Base-by-base conservation (phyloP, 2,113 vertebrate genomes). In the Mesocricetus auratus region DNA sequence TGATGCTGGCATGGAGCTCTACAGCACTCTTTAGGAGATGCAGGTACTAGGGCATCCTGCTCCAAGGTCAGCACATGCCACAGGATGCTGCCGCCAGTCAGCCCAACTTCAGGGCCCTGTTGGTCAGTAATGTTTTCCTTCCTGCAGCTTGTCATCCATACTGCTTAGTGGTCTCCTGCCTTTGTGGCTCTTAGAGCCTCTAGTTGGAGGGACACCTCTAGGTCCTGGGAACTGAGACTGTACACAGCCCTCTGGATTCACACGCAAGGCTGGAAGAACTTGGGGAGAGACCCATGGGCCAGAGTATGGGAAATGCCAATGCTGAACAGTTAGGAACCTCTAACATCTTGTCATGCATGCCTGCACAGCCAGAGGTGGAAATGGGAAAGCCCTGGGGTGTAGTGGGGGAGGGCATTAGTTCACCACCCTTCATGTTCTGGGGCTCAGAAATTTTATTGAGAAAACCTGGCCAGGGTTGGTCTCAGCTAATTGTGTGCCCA, bases 351-450 rank as follows among this genome's bases (percentile, higher is more conserved):
- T 53, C 47, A 73, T 39, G 36, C 24, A 62, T 66, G 13, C 31
- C 69, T 12, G 26, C 26, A 19, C 31, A 68, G n/a, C 85, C 77
- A 68, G 66, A 64, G 60, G 29, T 7, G 26, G 39, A 45, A 62
- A 21, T 13, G 0, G 50, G 17, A 81, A 0, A 5, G 36, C 71
- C 39, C 58, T 1, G 10, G 24, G 0, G 1, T 66, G 71, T 79
- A 64, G 88, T 86, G 29, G 53, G 2, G 95, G 47, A 17, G 45
- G 58, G n/a, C 8, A 47, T 17, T 1, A 0, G 47, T 39, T 22
- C 5, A 36, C 0, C 33, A 47, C 5, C 74, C 77, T n/a, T 62
- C 7, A 13, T 58, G 42, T 58, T 71, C 3, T 5, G 1, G 50
- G 33, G 22, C 47, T 53, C 89, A 22, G n/a, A 4, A 12, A 2